Evolutionary conservation across 2,113 vertebrate species (phyloP).

Genomic region (Cyprinodon tularosa): DNA sequence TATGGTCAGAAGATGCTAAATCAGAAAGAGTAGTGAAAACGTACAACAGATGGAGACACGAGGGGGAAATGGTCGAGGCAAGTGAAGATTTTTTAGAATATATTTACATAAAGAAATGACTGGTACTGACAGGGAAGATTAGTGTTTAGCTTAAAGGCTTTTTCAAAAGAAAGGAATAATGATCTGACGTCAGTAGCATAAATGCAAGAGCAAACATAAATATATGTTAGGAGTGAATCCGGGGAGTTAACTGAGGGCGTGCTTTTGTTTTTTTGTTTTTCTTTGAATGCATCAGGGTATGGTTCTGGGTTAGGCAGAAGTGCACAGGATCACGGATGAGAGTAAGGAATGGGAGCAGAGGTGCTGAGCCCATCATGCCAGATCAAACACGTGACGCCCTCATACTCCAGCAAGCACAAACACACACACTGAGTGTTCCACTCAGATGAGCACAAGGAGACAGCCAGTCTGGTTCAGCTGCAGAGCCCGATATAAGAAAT

Average conservation of each 20-base stretch:
- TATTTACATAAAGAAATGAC: slow-evolving; percentile 3
- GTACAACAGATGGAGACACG: background rate
- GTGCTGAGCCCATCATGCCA: slow-evolving; percentile 39
- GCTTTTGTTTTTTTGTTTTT: slow-evolving; percentile 30
- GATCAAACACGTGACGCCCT: slow-evolving; percentile 38
- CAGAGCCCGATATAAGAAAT: slow-evolving; percentile 42
- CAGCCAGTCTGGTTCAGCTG: slow-evolving; percentile 58
- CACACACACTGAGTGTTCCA: slow-evolving; percentile 11
- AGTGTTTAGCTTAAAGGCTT: slow-evolving; percentile 20
- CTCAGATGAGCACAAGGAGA: slow-evolving; percentile 57
- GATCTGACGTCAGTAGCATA: slow-evolving; percentile 48
- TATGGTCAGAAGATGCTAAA: background rate
- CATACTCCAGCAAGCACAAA: background rate
- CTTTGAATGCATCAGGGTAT: slow-evolving; percentile 59
- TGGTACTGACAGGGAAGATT: slow-evolving; percentile 10
- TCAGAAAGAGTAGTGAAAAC: background rate
- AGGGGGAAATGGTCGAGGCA: background rate
- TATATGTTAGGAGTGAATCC: slow-evolving; percentile 29
- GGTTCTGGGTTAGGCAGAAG: slow-evolving; percentile 42
- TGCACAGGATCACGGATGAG: slow-evolving; percentile 59
- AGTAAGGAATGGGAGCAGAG: slow-evolving; percentile 57
- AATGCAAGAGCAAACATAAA: slow-evolving; percentile 49
- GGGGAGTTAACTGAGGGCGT: slow-evolving; percentile 37
- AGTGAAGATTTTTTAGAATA: background rate
- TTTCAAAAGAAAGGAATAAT: slow-evolving; percentile 18